Conservation (phyloP, 2,797 vertebrate genomes). For the Poeciliopsis gracilis region DNA sequence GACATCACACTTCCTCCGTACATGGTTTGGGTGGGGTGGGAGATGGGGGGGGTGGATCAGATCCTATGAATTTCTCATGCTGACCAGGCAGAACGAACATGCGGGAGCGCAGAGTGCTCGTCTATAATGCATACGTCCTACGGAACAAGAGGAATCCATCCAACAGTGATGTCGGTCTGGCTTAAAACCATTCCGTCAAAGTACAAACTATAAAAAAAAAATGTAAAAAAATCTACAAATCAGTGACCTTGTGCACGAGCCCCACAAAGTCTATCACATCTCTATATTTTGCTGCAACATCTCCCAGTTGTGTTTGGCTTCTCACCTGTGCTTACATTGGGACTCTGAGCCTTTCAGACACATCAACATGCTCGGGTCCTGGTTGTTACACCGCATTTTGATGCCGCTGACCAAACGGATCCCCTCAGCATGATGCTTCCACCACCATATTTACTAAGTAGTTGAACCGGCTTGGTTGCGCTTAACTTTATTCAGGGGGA, state of each 20-base stretch:
- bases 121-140: constrained; percentile 69
- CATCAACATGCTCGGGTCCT: neutral
- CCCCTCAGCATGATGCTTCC: neutral
- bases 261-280: no score
- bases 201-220: neutral
- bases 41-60: constrained; percentile 46
- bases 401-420: neutral
- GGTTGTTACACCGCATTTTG: neutral
- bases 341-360: neutral
- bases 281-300: neutral
- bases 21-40: constrained; percentile 18
- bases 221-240: neutral
- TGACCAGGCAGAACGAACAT: constrained; percentile 49
- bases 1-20: constrained; percentile 50
- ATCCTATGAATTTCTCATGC: constrained; percentile 71
- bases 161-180: constrained; percentile 37
- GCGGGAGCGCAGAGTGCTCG: constrained; percentile 63
- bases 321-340: neutral
- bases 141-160: constrained; percentile 41
- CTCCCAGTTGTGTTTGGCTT: neutral
- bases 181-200: neutral
- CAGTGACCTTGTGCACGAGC: neutral
- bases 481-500: neutral
- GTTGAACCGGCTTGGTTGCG: neutral
- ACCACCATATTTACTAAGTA: neutral